These are phyloP conservation scores for Apolygus lucorum DNA, from an alignment of 1,140 invertebrate genomes.

Conservation along the genomic window DNA sequence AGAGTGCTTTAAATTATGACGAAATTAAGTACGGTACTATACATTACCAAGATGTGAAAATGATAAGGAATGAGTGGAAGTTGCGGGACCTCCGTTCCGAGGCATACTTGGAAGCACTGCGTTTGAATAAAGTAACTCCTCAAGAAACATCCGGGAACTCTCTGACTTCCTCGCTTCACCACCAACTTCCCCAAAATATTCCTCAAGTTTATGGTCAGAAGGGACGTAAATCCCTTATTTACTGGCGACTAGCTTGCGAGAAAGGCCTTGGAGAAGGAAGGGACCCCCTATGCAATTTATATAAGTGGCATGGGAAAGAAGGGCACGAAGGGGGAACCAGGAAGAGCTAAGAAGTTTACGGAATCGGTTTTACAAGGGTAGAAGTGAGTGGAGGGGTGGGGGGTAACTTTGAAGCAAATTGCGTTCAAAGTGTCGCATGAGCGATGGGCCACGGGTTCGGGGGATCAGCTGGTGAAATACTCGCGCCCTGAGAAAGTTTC, in stretches of 20 bases:
- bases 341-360: neutral
- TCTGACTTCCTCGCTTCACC: neutral
- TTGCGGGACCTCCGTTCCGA: no score
- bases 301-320: neutral
- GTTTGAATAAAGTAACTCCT: no score
- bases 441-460: neutral
- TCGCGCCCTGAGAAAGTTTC: no score
- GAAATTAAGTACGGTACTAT: no score
- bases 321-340: neutral
- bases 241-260: neutral
- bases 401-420: neutral
- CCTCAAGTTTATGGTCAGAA: neutral
- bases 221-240: neutral
- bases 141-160: no score
- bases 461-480: no score
- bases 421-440: neutral
- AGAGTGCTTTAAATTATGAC: no score
- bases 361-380: neutral
- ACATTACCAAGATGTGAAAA: no score
- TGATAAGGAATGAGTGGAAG: no score
- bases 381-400: neutral
- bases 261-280: neutral
- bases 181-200: neutral
- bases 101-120: no score
- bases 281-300: neutral